These are phyloP conservation scores for Drosophila orosa DNA, from an alignment of 1,140 invertebrate species.

Conservation along the genomic window DNA sequence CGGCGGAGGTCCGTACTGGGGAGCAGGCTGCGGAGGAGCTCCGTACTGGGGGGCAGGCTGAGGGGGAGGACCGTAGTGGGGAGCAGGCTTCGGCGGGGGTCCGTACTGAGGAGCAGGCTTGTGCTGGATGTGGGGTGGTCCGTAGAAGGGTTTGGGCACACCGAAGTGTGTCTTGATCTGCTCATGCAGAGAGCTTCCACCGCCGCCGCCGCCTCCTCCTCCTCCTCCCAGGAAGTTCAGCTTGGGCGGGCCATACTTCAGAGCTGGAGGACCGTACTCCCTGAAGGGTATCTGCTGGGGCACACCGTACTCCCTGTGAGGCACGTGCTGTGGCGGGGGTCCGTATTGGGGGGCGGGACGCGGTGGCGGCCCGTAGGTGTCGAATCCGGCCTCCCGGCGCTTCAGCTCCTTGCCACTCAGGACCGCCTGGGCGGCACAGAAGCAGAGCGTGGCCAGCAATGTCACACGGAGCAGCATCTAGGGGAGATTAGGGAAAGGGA, in stretches of 20 bases:
- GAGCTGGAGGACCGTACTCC: constrained; percentile 73
- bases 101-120: constrained; percentile 71
- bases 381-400: constrained; percentile 60
- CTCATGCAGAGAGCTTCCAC: constrained; percentile 56
- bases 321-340: constrained; percentile 80
- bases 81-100: constrained; percentile 68
- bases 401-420: constrained; percentile 63
- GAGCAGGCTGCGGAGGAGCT: constrained; percentile 75
- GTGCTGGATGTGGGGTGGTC: constrained; percentile 83
- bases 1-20: constrained; percentile 84
- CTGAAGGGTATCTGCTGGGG: constrained; percentile 78
- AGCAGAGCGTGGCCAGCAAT: constrained; percentile 44
- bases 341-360: constrained; percentile 83
- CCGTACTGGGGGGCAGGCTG: constrained; percentile 79
- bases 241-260: constrained; percentile 79
- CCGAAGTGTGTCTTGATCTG: constrained; percentile 82
- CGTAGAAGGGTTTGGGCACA: constrained; percentile 84
- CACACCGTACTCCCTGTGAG: constrained; percentile 83
- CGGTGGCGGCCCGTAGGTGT: constrained; percentile 63
- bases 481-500: neutral
- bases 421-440: constrained; percentile 59
- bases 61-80: constrained; percentile 84
- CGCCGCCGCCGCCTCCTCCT: constrained; percentile 56
- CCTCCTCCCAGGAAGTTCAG: constrained; percentile 79
- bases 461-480: constrained; percentile 60